Evolutionary conservation across 2,113 vertebrate genomes (phyloP).

Genomic region (Murina feae): DNA sequence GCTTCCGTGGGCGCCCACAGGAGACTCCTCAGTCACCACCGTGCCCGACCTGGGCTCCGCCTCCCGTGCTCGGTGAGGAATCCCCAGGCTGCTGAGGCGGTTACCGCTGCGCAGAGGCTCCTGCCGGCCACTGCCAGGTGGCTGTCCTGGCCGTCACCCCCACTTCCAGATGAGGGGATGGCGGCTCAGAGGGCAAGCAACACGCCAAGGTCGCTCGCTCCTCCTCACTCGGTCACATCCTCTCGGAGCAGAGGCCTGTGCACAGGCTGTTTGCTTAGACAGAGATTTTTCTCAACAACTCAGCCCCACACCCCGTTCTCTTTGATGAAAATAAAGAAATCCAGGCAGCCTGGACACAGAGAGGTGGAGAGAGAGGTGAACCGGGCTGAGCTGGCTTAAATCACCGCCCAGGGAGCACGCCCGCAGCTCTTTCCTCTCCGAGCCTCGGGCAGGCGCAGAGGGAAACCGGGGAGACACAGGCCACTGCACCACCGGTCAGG

Average conservation of each 20-base stretch:
- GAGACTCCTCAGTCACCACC: background rate
- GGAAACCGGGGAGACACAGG: background rate
- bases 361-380: background rate
- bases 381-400: background rate
- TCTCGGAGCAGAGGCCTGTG: background rate
- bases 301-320: background rate
- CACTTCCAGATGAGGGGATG: background rate
- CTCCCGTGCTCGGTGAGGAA: background rate
- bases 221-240: rapidly evolving
- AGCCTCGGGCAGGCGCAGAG: background rate
- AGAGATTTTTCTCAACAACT: background rate
- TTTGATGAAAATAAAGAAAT: background rate
- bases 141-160: background rate
- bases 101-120: background rate
- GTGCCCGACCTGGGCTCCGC: background rate
- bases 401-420: background rate
- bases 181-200: background rate
- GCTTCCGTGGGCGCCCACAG: background rate
- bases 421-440: background rate
- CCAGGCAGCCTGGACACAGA: background rate
- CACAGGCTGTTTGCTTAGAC: background rate
- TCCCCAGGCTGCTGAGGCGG: background rate
- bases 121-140: background rate
- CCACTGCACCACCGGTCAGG: background rate
- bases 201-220: background rate